Conservation (phyloP, 2,113 vertebrate species). For the Coryphaenoides rupestris region DNA sequence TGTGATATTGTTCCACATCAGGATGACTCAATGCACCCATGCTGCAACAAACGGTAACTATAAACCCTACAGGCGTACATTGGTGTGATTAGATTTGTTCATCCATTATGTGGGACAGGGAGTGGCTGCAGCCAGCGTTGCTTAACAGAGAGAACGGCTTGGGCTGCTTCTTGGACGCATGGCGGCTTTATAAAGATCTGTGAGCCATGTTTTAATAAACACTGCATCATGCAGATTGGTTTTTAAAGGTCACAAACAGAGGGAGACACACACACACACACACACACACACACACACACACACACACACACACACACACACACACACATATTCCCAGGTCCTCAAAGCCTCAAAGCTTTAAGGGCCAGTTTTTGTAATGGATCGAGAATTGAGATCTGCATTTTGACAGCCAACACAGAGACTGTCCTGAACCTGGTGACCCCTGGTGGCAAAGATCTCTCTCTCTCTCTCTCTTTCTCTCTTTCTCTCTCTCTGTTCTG, state of each 20-base stretch:
- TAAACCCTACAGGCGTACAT: too few relatives aligned
- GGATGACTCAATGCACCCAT: slow-evolving; percentile 35
- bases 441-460: slow-evolving; percentile 2
- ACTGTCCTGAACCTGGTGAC: slow-evolving; percentile 48
- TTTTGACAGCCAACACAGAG: slow-evolving; percentile 36
- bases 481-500: background rate
- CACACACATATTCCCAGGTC: too few relatives aligned
- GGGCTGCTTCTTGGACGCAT: too few relatives aligned
- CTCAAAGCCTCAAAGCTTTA: too few relatives aligned
- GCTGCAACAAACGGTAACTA: too few relatives aligned
- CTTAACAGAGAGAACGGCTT: too few relatives aligned
- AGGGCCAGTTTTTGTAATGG: slow-evolving; percentile 60
- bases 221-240: slow-evolving; percentile 50
- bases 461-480: slow-evolving; percentile 13
- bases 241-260: slow-evolving; percentile 50
- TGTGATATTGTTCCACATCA: slow-evolving; percentile 15
- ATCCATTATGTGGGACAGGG: too few relatives aligned
- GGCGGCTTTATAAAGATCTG: slow-evolving; percentile 10
- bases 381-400: slow-evolving; percentile 32
- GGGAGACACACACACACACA: too few relatives aligned
- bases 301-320: too few relatives aligned
- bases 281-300: too few relatives aligned
- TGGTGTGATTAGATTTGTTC: too few relatives aligned
- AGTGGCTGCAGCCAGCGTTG: too few relatives aligned
- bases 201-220: slow-evolving; percentile 21